Conservation (phyloP, 1,140 invertebrate genomes). For the Reticulitermes speratus region DNA sequence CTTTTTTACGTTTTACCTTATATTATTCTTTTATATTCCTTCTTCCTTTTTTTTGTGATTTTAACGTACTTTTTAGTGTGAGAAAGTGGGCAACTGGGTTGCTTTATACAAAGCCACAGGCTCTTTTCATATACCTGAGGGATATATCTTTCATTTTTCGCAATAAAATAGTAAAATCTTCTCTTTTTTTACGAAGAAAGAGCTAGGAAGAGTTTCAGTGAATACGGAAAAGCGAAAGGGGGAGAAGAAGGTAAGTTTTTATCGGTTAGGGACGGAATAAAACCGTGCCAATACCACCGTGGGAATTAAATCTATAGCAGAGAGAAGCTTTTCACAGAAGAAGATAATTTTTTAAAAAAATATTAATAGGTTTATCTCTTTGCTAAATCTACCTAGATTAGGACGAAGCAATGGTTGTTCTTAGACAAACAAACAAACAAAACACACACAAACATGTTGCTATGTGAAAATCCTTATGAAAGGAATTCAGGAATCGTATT, state of each 20-base stretch:
- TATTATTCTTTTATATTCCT: slow-evolving; percentile 21
- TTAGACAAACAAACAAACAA: neutral
- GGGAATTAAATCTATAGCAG: neutral
- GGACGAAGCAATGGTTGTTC: neutral
- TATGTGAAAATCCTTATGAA: neutral
- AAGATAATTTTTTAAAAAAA: neutral
- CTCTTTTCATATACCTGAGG: slow-evolving; percentile 9
- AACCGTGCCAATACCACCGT: neutral
- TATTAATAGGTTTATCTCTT: slow-evolving; percentile 13
- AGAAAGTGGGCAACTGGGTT: slow-evolving; percentile 1
- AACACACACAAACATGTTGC: neutral
- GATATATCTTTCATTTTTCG: neutral
- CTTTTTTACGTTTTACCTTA: slow-evolving; percentile 19
- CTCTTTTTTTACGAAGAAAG: neutral
- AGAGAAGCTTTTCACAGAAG: neutral
- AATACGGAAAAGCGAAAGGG: neutral
- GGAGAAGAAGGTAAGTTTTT: neutral
- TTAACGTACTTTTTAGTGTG: slow-evolving; percentile 28
- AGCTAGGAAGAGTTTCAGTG: neutral
- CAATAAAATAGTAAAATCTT: slow-evolving; percentile 1
- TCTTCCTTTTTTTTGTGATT: slow-evolving; percentile 16
- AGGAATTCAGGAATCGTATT: neutral
- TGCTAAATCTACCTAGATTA: neutral
- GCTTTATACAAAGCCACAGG: neutral
- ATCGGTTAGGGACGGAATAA: neutral